phyloP scores from a whole-genome alignment of 2,888 invertebrate genomes.

The Cybosia mesomella region DNA sequence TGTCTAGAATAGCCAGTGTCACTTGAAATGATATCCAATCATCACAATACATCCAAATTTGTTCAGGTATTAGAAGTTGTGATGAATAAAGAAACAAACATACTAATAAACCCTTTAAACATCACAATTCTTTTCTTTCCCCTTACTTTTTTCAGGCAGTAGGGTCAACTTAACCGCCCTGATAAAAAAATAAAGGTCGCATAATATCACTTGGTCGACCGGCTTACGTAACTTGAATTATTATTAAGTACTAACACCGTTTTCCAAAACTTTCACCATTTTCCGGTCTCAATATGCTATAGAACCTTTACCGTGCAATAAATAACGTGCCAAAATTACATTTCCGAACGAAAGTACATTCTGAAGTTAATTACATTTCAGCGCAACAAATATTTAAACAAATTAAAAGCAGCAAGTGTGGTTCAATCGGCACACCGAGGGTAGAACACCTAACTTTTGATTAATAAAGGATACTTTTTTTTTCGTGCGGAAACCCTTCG shows the following conservation, averaged over 20 bases:
- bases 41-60: background rate
- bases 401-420: constrained; percentile 19
- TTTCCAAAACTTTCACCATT: background rate
- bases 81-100: background rate
- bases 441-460: constrained; percentile 13
- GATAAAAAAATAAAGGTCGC: background rate
- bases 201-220: background rate
- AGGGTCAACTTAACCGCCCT: background rate
- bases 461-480: background rate
- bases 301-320: background rate
- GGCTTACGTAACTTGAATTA: background rate
- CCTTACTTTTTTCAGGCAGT: no score
- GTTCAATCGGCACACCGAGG: constrained; percentile 9
- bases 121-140: background rate
- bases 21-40: no score
- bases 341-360: constrained; percentile 10
- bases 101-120: background rate
- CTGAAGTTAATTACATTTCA: constrained; percentile 21
- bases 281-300: background rate
- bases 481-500: no score
- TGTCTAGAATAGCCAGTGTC: no score
- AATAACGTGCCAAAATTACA: constrained; percentile 12
- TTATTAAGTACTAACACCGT: background rate
- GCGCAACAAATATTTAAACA: constrained; percentile 18
- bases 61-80: background rate